These are phyloP conservation scores for Penaeus japonicus DNA, from an alignment of 1,140 invertebrate genomes.

Conservation along the genomic window DNA sequence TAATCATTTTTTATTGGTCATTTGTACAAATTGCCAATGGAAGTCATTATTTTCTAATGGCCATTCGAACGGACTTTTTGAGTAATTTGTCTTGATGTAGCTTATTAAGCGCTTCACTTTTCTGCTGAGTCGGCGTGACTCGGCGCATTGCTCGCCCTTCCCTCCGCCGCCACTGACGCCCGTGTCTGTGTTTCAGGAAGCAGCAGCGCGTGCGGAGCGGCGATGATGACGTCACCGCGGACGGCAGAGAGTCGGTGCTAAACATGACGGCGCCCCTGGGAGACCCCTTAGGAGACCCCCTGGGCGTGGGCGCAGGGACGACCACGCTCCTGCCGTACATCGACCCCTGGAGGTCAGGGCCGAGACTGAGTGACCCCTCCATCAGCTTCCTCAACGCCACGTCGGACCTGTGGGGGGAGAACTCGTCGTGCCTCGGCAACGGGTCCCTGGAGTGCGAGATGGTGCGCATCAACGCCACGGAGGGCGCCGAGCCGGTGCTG, in stretches of 20 bases:
- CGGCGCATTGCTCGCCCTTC: too few relatives aligned
- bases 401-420: slow-evolving; percentile 43
- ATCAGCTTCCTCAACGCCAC: slow-evolving; percentile 34
- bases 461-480: slow-evolving; percentile 31
- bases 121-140: too few relatives aligned
- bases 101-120: too few relatives aligned
- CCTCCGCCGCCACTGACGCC: slow-evolving; percentile 40
- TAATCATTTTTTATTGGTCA: too few relatives aligned
- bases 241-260: slow-evolving; percentile 33
- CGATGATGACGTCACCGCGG: slow-evolving; percentile 21
- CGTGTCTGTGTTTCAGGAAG: slow-evolving; percentile 56
- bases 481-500: slow-evolving; percentile 40
- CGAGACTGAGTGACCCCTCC: slow-evolving; percentile 34
- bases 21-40: too few relatives aligned
- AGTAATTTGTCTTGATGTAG: too few relatives aligned
- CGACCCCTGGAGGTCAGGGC: slow-evolving; percentile 21
- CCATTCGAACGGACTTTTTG: too few relatives aligned
- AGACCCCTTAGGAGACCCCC: slow-evolving; percentile 37
- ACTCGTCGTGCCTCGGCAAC: slow-evolving; percentile 43
- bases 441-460: slow-evolving; percentile 33
- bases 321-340: slow-evolving; percentile 43
- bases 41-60: too few relatives aligned
- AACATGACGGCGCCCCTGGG: slow-evolving; percentile 41
- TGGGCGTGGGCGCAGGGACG: slow-evolving; percentile 18
- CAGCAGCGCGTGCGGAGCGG: slow-evolving; percentile 55